Conservation (phyloP, 2,888 invertebrate genomes). For the Plebejus melissa region DNA sequence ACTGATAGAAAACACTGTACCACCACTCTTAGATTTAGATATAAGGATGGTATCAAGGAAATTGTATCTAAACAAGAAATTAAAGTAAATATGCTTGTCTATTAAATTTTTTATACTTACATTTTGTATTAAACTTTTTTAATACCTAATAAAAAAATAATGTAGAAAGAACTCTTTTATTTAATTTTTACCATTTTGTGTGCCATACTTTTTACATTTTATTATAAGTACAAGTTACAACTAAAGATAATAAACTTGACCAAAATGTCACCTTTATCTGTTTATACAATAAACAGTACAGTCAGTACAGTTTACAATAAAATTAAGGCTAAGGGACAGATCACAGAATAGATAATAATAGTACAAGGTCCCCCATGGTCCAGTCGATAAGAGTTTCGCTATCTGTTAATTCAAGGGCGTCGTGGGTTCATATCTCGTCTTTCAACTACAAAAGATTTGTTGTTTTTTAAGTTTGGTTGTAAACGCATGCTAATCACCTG, state of each 20-base stretch:
- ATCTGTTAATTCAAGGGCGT: background rate
- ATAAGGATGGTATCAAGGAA: conserved; percentile 83
- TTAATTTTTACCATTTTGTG: background rate
- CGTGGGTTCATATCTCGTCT: background rate
- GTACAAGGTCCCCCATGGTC: too few species aligned
- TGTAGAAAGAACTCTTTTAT: background rate
- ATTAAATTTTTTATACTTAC: background rate
- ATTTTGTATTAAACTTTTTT: background rate
- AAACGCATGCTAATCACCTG: too few species aligned
- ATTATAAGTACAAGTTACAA: too few species aligned
- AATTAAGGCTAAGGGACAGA: too few species aligned
- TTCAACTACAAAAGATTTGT: background rate
- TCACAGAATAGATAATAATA: too few species aligned
- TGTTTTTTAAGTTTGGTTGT: background rate
- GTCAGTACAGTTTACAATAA: too few species aligned
- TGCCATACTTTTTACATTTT: too few species aligned
- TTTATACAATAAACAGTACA: too few species aligned
- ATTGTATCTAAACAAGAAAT: conserved; percentile 55
- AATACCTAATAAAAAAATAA: background rate
- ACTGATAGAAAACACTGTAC: conserved; percentile 68
- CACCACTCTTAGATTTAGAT: conserved; percentile 83
- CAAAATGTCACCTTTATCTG: too few species aligned
- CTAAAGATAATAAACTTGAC: too few species aligned
- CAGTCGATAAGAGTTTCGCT: background rate
- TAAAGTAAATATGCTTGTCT: conserved; percentile 22